Percentiles rank a stretch among this genome's conserved stretches.
Evolutionary conservation across 2,113 vertebrate species (phyloP).

Genomic region (Ailuropoda melanoleuca): DNA sequence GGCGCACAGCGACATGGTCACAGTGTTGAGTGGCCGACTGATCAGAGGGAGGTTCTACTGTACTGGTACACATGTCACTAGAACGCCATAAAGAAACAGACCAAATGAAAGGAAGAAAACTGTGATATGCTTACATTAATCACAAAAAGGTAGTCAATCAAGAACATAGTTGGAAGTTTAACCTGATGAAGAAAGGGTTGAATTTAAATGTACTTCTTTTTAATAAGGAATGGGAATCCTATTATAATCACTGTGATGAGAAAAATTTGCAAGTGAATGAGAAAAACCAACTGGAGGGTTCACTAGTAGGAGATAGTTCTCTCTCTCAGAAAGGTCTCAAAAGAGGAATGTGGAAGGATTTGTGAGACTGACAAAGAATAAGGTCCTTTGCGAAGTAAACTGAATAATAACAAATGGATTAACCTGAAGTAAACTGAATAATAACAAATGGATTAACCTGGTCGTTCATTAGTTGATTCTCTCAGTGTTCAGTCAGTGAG

Average conservation of each 20-base stretch:
- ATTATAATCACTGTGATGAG: background rate
- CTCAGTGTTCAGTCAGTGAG: background rate
- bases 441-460: background rate
- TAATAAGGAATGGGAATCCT: background rate
- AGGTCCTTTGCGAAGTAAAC: background rate
- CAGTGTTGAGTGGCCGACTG: background rate
- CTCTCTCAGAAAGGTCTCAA: background rate
- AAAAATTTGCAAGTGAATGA: background rate
- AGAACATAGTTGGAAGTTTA: slow-evolving; percentile 9
- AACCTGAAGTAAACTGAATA: background rate
- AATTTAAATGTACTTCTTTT: slow-evolving; percentile 8
- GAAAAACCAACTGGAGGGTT: background rate
- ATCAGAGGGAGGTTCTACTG: background rate
- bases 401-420: background rate
- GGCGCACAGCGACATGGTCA: background rate
- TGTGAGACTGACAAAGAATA: background rate
- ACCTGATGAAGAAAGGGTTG: background rate
- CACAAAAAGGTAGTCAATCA: slow-evolving; percentile 24
- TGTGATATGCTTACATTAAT: background rate
- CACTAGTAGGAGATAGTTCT: background rate
- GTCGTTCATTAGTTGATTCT: background rate
- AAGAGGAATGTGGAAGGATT: background rate
- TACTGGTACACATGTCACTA: background rate
- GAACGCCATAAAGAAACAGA: slow-evolving; percentile 10
- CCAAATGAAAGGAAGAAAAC: slow-evolving; percentile 24